These are phyloP conservation scores for Spilogale gracilis DNA, from an alignment of 2,113 vertebrate genomes.

Conservation along the genomic window DNA sequence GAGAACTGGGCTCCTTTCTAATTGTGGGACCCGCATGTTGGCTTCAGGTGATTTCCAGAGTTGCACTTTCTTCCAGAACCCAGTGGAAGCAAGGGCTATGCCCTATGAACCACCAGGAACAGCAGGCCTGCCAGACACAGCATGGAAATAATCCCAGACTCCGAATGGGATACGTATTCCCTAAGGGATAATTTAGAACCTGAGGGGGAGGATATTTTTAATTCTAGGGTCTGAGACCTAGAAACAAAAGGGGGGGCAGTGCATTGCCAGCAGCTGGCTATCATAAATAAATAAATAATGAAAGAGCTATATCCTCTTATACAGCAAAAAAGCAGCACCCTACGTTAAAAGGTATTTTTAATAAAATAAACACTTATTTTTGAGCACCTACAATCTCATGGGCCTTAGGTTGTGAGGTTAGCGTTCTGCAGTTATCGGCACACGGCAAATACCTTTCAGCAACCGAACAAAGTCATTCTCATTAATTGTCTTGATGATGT, in stretches of 20 bases:
- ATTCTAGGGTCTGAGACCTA: constrained; percentile 51
- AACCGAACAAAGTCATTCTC: background rate
- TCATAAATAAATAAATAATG: background rate
- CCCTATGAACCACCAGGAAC: background rate
- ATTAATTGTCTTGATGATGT: background rate
- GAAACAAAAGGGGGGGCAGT: background rate
- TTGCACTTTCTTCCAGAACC: background rate
- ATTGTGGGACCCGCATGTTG: background rate
- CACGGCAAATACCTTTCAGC: background rate
- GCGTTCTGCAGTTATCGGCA: background rate
- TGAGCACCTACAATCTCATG: background rate
- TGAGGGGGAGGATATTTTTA: constrained; percentile 68
- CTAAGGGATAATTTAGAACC: constrained; percentile 39
- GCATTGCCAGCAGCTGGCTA: background rate
- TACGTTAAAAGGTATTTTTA: background rate
- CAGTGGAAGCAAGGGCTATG: background rate
- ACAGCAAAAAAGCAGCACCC: background rate
- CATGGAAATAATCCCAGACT: constrained; percentile 56
- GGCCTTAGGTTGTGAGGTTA: background rate
- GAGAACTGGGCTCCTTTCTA: background rate
- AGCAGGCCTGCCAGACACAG: constrained; percentile 36
- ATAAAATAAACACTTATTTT: background rate
- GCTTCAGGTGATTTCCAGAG: background rate
- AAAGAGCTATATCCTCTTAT: background rate
- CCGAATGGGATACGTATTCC: constrained; percentile 41